Conservation (phyloP, 2,797 vertebrate species). For the Enteromius viviparus region DNA sequence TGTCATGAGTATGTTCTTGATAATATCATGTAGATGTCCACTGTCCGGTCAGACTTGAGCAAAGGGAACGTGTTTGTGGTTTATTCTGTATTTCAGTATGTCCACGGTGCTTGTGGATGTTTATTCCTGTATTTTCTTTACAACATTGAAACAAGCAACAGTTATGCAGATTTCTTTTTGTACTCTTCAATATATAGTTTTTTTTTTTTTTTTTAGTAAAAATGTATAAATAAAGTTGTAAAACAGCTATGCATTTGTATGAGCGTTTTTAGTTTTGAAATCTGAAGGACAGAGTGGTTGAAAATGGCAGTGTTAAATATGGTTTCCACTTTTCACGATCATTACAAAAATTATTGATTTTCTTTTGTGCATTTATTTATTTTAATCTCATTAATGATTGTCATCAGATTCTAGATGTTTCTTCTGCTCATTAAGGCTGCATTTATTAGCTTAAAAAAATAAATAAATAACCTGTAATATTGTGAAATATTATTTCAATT, state of each 20-base stretch:
- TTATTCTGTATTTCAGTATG: slow-evolving; percentile 13
- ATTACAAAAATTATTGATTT: no score
- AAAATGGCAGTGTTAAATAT: not conserved
- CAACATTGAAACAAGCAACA: slow-evolving; percentile 38
- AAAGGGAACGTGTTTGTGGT: slow-evolving; percentile 54
- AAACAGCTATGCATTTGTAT: slow-evolving; percentile 26
- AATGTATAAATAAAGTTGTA: slow-evolving; percentile 56
- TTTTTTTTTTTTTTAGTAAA: slow-evolving; percentile 49
- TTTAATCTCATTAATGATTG: not conserved
- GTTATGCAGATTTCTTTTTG: slow-evolving; percentile 38
- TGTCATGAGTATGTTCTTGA: slow-evolving; percentile 38
- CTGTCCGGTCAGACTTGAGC: slow-evolving; percentile 21
- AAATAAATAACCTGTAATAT: no score
- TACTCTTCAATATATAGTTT: slow-evolving; percentile 30
- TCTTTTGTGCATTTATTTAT: not conserved
- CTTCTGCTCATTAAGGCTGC: no score
- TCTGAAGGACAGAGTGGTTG: not conserved
- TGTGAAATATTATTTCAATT: no score
- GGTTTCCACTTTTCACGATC: not conserved
- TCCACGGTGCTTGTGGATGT: slow-evolving; percentile 26
- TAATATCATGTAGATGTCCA: slow-evolving; percentile 31
- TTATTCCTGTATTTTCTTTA: slow-evolving; percentile 36
- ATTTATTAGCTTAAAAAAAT: no score
- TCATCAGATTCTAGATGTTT: not conserved
- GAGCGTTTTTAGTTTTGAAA: slow-evolving; percentile 6